phyloP scores from a whole-genome alignment of 2,113 vertebrate genomes.

The Bos taurus region DNA sequence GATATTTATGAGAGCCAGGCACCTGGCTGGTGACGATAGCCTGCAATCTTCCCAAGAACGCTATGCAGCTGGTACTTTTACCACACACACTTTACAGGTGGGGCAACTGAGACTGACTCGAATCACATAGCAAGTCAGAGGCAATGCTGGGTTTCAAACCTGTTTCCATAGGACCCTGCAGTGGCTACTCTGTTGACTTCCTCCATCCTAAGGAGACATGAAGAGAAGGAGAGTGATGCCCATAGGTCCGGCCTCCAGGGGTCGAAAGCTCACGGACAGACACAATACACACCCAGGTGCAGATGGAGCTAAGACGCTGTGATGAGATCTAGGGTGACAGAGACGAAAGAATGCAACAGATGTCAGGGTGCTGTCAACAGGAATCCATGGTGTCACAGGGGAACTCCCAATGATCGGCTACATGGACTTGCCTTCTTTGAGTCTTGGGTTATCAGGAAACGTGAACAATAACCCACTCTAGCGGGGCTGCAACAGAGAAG shows the following conservation, averaged over 20 bases:
- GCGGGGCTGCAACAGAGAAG: too few species aligned
- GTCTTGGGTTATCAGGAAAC: not conserved
- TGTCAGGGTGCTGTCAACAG: not conserved
- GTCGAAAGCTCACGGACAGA: rapidly evolving
- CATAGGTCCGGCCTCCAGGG: not conserved
- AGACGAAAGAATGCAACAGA: not conserved
- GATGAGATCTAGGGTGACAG: rapidly evolving
- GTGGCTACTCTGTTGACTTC: rapidly evolving
- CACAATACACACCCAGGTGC: not conserved
- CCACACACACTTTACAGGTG: not conserved
- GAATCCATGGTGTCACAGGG: not conserved
- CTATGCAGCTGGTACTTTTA: rapidly evolving
- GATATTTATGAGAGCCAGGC: not conserved
- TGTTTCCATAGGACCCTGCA: not conserved
- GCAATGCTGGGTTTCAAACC: not conserved
- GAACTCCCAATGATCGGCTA: rapidly evolving
- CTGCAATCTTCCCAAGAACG: rapidly evolving
- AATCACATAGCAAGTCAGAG: not conserved
- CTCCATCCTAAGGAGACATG: not conserved
- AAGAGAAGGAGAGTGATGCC: not conserved
- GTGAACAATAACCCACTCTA: not conserved
- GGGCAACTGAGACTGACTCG: not conserved
- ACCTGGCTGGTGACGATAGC: not conserved
- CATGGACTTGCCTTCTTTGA: not conserved
- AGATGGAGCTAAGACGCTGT: too few species aligned